Base-by-base conservation (phyloP, 2,888 invertebrate genomes). In the Drosophila acutilabella region DNA sequence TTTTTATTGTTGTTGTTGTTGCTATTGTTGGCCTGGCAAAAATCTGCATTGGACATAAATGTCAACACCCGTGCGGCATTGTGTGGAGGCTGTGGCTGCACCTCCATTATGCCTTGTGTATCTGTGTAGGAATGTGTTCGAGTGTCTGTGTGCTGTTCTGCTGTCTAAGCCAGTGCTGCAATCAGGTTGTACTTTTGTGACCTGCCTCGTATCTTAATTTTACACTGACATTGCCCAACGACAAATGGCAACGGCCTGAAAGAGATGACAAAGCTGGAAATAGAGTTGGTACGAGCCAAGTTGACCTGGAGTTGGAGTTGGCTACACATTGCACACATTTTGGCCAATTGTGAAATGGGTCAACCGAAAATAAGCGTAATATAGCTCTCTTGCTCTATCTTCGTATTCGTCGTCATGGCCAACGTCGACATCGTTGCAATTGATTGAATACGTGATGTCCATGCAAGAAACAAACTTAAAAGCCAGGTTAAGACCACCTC, bases 11-110 rank as follows among this genome's bases (percentile, higher is more conserved):
- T 69, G 62, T 66, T 66, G 64, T 84, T 81, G 81, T 83, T 72
- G 62, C 64, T 66, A 62, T 66, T 79, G 81, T 62, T 56, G 71
- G 53, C 64, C 66, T 81, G 80, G 72, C 74, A 79, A 89, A 85
- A 87, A 85, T 85, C 85, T 85, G 85, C 85, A 89, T 87, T 81
- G 85, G 89, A 85, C 89, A 88, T 85, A 85, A 89, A 85, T 87
- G 85, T 89, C 85, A 87, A 89, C 85, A 85, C 89, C 80, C 88
- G 73, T 64, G 62, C 45, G 59, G 78, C 80, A 65, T 78, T 76
- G 69, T 70, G 48, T 58, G 58, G 42, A 71, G 73, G 44, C 62
- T 62, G 45, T 60, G 70, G 54, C 40, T 42, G 66, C 56, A 58
- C 44, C 57, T 36, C 57, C n/a, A 33, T 51, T 64, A 16, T 58